These are phyloP conservation scores for Himalopsyche phryganea DNA, from an alignment of 1,140 invertebrate genomes.

Conservation along the genomic window DNA sequence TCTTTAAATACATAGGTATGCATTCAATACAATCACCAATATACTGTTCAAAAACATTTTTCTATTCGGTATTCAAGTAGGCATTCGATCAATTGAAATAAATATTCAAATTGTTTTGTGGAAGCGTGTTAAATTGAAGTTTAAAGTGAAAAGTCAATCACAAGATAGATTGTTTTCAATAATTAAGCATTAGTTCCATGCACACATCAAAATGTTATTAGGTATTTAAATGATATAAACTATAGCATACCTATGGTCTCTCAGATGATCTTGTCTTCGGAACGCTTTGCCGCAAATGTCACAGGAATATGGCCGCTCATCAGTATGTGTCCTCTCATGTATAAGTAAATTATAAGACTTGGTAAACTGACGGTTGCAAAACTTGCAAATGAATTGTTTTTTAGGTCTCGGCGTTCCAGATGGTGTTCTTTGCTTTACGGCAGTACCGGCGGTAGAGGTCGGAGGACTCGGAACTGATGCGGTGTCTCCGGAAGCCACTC, in stretches of 20 bases:
- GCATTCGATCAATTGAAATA: too few species aligned
- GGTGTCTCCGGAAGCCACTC: constrained; percentile 44
- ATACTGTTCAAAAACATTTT: too few species aligned
- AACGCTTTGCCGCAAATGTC: constrained; percentile 98
- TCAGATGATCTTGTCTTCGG: constrained; percentile 90
- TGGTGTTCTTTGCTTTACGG: constrained; percentile 52
- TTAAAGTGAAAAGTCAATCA: too few species aligned
- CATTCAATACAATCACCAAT: too few species aligned
- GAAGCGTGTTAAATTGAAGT: too few species aligned
- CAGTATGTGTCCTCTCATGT: constrained; percentile 96
- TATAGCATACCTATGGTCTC: constrained; percentile 79
- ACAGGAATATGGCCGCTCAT: constrained; percentile 96
- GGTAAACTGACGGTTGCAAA: constrained; percentile 94
- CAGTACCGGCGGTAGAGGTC: constrained; percentile 52
- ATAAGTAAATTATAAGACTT: constrained; percentile 98
- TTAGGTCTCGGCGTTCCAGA: constrained; percentile 74
- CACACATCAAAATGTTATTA: too few species aligned
- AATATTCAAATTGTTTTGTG: too few species aligned
- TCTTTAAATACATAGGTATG: too few species aligned
- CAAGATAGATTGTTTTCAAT: too few species aligned
- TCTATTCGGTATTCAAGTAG: too few species aligned
- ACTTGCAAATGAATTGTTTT: constrained; percentile 98
- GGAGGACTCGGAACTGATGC: constrained; percentile 50
- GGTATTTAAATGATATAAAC: too few species aligned
- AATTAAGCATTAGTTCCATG: too few species aligned